Conservation (phyloP, 2,797 vertebrate genomes). For the Xenops minutus region DNA sequence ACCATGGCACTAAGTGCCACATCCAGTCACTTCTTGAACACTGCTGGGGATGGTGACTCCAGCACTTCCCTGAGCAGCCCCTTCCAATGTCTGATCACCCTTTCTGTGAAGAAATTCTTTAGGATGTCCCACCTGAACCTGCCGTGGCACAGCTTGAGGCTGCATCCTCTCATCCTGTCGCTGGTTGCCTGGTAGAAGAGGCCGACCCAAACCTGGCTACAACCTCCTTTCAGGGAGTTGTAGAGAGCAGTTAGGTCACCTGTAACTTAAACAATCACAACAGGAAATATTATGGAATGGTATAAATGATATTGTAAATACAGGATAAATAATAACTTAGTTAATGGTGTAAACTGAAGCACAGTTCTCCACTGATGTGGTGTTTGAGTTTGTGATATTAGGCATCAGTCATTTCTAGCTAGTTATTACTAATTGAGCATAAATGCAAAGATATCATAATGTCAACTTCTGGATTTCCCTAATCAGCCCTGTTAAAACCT, state of each 20-base stretch:
- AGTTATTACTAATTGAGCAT: background rate
- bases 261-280: background rate
- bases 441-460: background rate
- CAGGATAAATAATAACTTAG: background rate
- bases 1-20: background rate
- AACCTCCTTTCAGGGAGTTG: background rate
- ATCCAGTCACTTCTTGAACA: background rate
- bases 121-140: background rate
- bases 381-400: background rate
- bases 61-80: background rate
- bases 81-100: background rate
- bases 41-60: background rate
- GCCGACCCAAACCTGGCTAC: background rate
- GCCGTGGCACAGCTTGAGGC: background rate
- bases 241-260: background rate
- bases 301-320: background rate
- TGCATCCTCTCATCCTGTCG: background rate
- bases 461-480: background rate
- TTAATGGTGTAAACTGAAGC: background rate
- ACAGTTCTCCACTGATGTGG: background rate
- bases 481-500: background rate
- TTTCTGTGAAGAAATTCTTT: background rate
- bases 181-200: background rate
- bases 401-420: background rate
- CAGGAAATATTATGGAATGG: background rate